These are phyloP conservation scores for Laticauda laticaudata DNA, from an alignment of 2,113 vertebrate genomes.

Conservation along the genomic window DNA sequence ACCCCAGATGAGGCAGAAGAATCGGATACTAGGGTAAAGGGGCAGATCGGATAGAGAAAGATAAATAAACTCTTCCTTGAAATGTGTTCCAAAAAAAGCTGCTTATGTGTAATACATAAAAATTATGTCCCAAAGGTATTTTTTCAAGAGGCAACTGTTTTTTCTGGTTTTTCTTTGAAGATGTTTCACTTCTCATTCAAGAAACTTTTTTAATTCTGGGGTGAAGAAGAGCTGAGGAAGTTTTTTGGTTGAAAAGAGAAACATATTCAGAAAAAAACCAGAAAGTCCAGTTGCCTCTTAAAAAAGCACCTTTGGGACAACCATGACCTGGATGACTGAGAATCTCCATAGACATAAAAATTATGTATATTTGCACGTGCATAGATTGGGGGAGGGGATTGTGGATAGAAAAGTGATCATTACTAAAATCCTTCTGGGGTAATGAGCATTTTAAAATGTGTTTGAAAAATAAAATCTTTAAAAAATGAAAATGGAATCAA, in stretches of 20 bases:
- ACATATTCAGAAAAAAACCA: too few relatives aligned
- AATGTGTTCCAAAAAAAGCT: not conserved
- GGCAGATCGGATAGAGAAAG: not conserved
- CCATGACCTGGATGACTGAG: too few relatives aligned
- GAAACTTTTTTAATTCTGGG: too few relatives aligned
- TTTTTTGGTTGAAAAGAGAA: too few relatives aligned
- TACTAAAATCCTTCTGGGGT: not conserved
- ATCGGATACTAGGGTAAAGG: slow-evolving; percentile 76
- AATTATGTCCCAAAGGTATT: too few relatives aligned
- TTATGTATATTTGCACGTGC: not conserved
- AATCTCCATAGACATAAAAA: too few relatives aligned
- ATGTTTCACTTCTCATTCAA: too few relatives aligned
- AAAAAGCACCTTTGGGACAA: too few relatives aligned
- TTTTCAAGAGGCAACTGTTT: too few relatives aligned
- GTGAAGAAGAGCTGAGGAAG: too few relatives aligned
- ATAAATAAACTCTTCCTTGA: not conserved
- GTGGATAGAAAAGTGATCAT: not conserved
- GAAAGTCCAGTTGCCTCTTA: too few relatives aligned
- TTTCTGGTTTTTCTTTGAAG: too few relatives aligned
- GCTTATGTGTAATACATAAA: not conserved
- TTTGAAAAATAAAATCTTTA: not conserved
- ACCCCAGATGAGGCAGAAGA: slow-evolving; percentile 69
- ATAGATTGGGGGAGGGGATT: not conserved
- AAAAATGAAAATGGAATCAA: not conserved
- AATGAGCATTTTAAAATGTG: not conserved